Conservation (phyloP, 2,113 vertebrate species). For the Erpornis zantholeuca region DNA sequence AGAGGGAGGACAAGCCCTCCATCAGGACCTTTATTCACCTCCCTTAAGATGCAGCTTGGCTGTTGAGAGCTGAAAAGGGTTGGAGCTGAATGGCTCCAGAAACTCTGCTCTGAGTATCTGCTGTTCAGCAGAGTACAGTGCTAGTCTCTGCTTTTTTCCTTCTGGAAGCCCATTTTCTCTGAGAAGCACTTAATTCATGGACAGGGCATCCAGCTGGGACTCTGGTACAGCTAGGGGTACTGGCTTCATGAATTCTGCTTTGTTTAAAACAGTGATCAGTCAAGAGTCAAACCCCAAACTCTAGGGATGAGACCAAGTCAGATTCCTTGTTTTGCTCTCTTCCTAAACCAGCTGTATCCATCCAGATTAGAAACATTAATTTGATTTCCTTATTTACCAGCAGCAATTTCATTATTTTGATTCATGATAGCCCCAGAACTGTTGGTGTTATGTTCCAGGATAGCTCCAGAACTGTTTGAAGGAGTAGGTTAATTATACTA, state of each 20-base stretch:
- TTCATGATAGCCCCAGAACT: background rate
- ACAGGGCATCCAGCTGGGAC: background rate
- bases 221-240: background rate
- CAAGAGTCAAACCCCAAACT: background rate
- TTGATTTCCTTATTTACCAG: background rate
- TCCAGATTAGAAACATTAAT: background rate
- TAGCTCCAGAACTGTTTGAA: background rate
- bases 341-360: background rate
- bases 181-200: background rate
- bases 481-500: background rate
- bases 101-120: background rate
- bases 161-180: background rate
- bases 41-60: background rate
- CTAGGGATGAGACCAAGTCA: background rate
- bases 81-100: background rate
- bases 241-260: background rate
- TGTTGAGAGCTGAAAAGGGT: background rate
- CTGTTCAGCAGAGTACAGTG: background rate
- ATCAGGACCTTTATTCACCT: background rate
- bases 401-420: background rate
- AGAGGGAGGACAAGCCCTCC: background rate
- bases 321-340: background rate
- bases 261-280: background rate
- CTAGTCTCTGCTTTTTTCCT: background rate
- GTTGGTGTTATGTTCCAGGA: background rate